A percentile compares a stretch with the other conserved stretches of the same genome.
phyloP scores from a whole-genome alignment of 1,140 invertebrate genomes.

The Hypsibius dujardini region DNA sequence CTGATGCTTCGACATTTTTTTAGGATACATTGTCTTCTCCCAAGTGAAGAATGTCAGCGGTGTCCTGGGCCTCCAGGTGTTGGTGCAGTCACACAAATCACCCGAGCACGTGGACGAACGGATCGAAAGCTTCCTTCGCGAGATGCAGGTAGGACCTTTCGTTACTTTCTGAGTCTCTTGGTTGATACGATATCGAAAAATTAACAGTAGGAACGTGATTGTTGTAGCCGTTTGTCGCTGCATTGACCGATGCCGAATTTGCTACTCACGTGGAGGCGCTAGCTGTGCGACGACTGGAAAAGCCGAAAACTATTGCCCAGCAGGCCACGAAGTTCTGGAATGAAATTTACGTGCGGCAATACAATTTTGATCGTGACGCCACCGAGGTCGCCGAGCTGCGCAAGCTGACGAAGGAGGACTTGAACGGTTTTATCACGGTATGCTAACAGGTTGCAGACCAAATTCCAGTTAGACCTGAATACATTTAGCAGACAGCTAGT shows the following conservation, averaged over 20 bases:
- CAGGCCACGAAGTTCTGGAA: conserved; percentile 55
- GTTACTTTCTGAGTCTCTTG: no score
- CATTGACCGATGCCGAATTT: conserved; percentile 66
- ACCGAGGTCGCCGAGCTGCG: conserved; percentile 63
- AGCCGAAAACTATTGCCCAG: conserved; percentile 61
- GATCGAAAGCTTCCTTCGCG: conserved; percentile 18
- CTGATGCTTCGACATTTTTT: conserved; percentile 20
- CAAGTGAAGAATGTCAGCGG: conserved; percentile 59
- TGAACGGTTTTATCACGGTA: conserved; percentile 63
- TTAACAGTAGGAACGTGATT: no score
- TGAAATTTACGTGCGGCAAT: conserved; percentile 69
- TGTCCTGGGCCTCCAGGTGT: conserved; percentile 62
- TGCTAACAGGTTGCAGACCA: no score
- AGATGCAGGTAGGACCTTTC: conserved; percentile 5
- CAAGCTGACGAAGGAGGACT: conserved; percentile 56
- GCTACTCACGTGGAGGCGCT: conserved; percentile 59
- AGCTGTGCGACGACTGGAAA: conserved; percentile 58
- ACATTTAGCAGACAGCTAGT: no score
- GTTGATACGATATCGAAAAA: no score
- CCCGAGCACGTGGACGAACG: neutral
- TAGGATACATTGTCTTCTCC: conserved; percentile 84
- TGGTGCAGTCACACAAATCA: conserved; percentile 48
- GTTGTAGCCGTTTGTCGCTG: conserved; percentile 45
- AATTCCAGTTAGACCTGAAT: no score
- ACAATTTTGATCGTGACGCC: conserved; percentile 72